Percentiles rank a stretch among this genome's conserved stretches.
phyloP scores from a whole-genome alignment of 2,113 vertebrate species.

The Rattus rattus region DNA sequence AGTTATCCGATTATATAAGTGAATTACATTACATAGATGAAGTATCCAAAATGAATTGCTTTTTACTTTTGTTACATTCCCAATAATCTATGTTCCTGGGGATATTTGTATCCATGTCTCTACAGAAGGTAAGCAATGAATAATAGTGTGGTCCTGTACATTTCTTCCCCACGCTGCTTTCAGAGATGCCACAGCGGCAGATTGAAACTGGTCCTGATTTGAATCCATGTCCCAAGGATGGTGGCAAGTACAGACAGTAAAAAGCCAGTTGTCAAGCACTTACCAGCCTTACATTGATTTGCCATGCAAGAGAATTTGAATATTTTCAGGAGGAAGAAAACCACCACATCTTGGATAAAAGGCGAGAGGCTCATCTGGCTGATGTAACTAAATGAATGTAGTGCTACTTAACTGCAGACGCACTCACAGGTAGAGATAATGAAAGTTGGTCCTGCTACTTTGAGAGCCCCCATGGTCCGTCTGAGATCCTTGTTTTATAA shows the following conservation, averaged over 20 bases:
- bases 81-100: background rate
- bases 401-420: background rate
- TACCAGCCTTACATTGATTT: background rate
- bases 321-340: background rate
- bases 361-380: background rate
- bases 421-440: background rate
- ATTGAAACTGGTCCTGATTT: background rate
- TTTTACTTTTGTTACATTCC: conserved; percentile 27
- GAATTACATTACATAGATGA: background rate
- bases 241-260: background rate
- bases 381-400: background rate
- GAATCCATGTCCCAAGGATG: background rate
- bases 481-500: background rate
- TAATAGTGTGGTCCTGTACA: background rate
- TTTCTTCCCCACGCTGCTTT: background rate
- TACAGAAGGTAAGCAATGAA: background rate
- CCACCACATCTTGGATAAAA: background rate
- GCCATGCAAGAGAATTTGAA: background rate
- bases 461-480: background rate
- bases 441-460: background rate
- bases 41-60: background rate
- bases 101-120: background rate
- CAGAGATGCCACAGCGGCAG: background rate
- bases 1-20: conserved; percentile 1
- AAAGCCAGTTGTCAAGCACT: background rate